phyloP scores from a whole-genome alignment of 2,888 invertebrate genomes.

The Priocnemis perturbator region DNA sequence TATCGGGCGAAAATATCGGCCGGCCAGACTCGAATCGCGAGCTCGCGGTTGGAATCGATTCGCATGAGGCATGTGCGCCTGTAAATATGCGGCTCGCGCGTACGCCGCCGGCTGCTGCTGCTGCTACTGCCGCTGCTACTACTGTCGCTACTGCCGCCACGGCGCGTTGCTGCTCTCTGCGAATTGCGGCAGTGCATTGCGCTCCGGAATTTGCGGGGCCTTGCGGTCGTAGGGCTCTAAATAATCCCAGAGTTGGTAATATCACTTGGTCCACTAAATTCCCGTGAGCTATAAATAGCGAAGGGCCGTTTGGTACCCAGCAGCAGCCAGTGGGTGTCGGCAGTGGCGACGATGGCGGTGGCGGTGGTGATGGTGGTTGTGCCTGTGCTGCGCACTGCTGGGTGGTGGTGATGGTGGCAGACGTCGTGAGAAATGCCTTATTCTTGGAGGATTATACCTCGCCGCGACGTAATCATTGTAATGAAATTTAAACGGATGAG shows the following conservation, averaged over 20 bases:
- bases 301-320: conserved; percentile 17
- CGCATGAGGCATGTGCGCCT: conserved; percentile 6
- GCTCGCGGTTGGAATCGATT: neutral
- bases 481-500: conserved; percentile 57
- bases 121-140: conserved; percentile 25
- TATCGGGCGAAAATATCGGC: too few species aligned
- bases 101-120: conserved; percentile 23
- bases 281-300: conserved; percentile 40
- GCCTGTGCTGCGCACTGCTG: neutral
- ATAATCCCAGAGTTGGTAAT: conserved; percentile 58
- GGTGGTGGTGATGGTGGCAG: neutral
- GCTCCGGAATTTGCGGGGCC: conserved; percentile 46
- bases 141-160: conserved; percentile 21
- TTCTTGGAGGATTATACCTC: conserved; percentile 24
- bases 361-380: neutral
- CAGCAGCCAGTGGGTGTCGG: conserved; percentile 35
- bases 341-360: neutral
- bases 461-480: conserved; percentile 50
- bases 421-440: conserved; percentile 21
- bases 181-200: neutral
- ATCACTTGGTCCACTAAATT: conserved; percentile 55
- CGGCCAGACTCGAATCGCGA: neutral
- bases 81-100: conserved; percentile 15
- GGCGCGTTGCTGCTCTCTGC: neutral
- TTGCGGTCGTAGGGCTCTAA: conserved; percentile 51